Percentiles rank a stretch among this genome's conserved stretches.
These are phyloP conservation scores for Rhynchotus rufescens DNA, from an alignment of 2,797 vertebrate species.

Conservation along the genomic window DNA sequence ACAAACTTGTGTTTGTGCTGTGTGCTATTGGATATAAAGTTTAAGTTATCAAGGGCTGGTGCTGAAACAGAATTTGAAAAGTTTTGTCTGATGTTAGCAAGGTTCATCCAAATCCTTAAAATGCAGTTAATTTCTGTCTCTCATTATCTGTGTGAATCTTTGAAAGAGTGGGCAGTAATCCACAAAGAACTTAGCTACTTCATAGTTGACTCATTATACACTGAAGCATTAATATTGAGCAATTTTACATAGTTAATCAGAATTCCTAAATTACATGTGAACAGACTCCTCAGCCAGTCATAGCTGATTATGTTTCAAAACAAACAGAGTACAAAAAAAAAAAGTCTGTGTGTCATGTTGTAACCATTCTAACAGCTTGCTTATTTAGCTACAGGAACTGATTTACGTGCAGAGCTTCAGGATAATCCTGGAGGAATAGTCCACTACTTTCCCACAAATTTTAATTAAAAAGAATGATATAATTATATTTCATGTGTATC, in stretches of 20 bases:
- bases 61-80: not conserved
- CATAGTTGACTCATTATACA: slow-evolving; percentile 21
- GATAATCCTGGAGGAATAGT: not conserved
- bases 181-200: slow-evolving; percentile 15
- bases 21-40: not conserved
- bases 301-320: slow-evolving; percentile 12
- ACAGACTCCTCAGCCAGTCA: not conserved
- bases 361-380: not conserved
- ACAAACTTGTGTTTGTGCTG: not conserved
- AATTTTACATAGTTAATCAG: slow-evolving; percentile 52
- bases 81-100: not conserved
- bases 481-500: not conserved
- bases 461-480: not conserved
- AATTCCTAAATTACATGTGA: slow-evolving; percentile 35
- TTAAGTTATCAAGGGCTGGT: not conserved
- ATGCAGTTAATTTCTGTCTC: slow-evolving; percentile 32
- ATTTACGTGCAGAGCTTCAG: not conserved
- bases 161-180: slow-evolving; percentile 25
- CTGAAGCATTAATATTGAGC: slow-evolving; percentile 43
- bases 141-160: not conserved
- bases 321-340: not conserved
- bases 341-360: not conserved
- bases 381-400: not conserved
- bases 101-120: not conserved
- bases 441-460: not conserved